Evolutionary conservation across 1,140 invertebrate species (phyloP).

Genomic region (Tigriopus japonicus): DNA sequence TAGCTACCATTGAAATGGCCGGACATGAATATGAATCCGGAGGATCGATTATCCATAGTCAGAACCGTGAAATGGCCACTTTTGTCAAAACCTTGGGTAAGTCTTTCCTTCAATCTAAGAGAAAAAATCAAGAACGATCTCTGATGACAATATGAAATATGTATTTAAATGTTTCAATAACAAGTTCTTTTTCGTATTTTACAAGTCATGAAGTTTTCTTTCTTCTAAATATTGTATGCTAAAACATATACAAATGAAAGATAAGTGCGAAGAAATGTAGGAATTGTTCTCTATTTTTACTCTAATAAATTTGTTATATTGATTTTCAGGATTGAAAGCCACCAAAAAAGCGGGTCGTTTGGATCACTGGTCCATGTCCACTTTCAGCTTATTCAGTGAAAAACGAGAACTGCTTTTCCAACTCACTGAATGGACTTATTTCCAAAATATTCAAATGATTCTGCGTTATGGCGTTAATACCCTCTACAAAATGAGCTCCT

Average conservation of each 20-base stretch:
- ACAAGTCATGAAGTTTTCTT: no score
- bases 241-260: no score
- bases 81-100: not conserved
- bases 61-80: constrained; percentile 19
- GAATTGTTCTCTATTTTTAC: not conserved
- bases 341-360: not conserved
- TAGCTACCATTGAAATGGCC: constrained; percentile 22
- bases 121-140: not conserved
- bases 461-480: not conserved
- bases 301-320: not conserved
- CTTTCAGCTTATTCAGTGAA: not conserved
- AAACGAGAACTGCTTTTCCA: not conserved
- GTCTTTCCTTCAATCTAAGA: not conserved
- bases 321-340: not conserved
- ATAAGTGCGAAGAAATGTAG: no score
- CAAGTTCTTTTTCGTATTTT: no score
- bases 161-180: no score
- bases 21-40: constrained; percentile 26
- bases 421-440: not conserved
- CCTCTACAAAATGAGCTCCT: constrained; percentile 5
- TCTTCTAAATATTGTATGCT: no score
- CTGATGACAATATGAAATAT: not conserved
- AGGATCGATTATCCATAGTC: constrained; percentile 25
- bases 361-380: not conserved
- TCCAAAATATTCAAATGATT: constrained; percentile 19